Evolutionary conservation across 1,140 invertebrate species (phyloP), one percentile per base, ranked within the genome.

Genomic region (Trichomalopsis sarcophagae): DNA sequence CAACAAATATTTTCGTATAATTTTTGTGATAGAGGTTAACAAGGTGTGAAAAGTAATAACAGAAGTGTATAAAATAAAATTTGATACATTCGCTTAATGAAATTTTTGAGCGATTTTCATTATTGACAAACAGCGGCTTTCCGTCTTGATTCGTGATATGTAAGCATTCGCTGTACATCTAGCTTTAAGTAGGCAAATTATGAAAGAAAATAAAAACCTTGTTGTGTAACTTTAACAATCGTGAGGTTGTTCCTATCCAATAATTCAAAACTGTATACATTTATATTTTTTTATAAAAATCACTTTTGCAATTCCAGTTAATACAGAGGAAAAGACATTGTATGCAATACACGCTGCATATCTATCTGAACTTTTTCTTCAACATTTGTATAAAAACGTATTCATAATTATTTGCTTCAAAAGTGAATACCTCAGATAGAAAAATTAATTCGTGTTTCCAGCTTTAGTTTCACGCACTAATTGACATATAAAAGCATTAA

Each of bases 281-380:
- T 36, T 3, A 50, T 66, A 27, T 76, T 81, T 36, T 36, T 77
- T 14, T 55, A 69, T 62, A 77, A 86, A 86, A 82, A 83, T 86
- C 27, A 66, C 23, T 82, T 86, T 83, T 62, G 74, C 66, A 83
- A 86, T 86, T 86, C 68, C 68, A 83, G 11, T 69, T 68, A 81
- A 82, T 40, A 55, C 50, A 50, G 30, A 62, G 62, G 73, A 84
- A 84, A 62, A 66, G 69, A 74, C 69, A 80, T 74, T 73, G 33
- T 80, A 84, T 79, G 75, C 62, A 84, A 36, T 76, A 10, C 30
- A 74, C 21, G 2, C 27, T 79, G 30, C 50, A 75, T 30, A 66
- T 68, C 62, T 85, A 81, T 75, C 33, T 75, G 33, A 85, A 85
- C 33, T 85, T 75, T 74, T 81, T 76, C 55, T 82, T 78, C 7